phyloP scores from a whole-genome alignment of 2,113 vertebrate genomes.

The Ictidomys tridecemlineatus region DNA sequence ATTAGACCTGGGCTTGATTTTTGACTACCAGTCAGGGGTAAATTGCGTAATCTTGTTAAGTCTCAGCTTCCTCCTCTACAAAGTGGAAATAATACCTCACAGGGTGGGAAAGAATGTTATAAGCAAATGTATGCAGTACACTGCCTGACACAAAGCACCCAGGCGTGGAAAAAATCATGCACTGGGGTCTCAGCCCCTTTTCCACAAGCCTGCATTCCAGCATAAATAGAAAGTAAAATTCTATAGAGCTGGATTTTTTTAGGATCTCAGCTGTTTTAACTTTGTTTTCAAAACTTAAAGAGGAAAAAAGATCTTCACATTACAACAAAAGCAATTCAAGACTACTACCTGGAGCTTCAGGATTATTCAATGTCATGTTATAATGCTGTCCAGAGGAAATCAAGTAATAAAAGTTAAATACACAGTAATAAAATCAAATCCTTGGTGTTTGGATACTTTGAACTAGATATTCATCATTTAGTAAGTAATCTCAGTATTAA shows the following conservation, averaged over 20 bases:
- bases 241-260: not conserved
- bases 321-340: not conserved
- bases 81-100: not conserved
- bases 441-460: not conserved
- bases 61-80: not conserved
- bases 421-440: constrained; percentile 32
- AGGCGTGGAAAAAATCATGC: rapidly evolving
- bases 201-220: not conserved
- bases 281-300: not conserved
- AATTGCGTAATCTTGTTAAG: not conserved
- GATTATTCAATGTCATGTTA: not conserved
- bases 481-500: not conserved
- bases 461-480: not conserved
- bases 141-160: not conserved
- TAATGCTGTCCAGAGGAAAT: constrained; percentile 50
- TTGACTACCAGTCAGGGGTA: not conserved
- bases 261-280: not conserved
- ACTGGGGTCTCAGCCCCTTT: not conserved
- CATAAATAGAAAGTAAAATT: not conserved
- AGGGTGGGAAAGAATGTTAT: not conserved
- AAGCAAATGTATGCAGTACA: not conserved
- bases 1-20: not conserved
- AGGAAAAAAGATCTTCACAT: not conserved
- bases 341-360: no score
- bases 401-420: constrained; percentile 43